Base-by-base conservation (phyloP, 2,797 vertebrate species). In the Tangara arthus region DNA sequence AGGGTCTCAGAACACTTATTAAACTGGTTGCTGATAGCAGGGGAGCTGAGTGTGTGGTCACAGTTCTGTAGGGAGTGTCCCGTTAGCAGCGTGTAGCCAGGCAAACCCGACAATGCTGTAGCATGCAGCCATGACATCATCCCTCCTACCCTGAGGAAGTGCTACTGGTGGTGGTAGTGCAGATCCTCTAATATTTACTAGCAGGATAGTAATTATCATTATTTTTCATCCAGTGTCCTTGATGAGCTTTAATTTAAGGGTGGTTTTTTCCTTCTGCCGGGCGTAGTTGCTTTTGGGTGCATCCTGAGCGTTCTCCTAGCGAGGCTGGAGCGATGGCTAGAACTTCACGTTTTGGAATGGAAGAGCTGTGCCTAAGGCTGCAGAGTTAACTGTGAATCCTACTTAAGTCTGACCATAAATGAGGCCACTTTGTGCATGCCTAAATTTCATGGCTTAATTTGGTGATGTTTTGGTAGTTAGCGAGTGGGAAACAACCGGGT, bases 1-100 rank as follows among this genome's bases (percentile, higher is more conserved):
- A 77, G 95, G 82, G 92, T 91, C 94, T 97, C 92, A 81, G 81
- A 96, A 50, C 89, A 71, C 80, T 94, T 96, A 96, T 32, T 96
- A 92, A 93, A 91, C 70, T 95, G 96, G 93, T 94, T 91, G 91
- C 71, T 97, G 97, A 96, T 97, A 88, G 70, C 86, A 52, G 84
- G 90, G 81, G 72, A 93, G 92, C 94, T 80, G 95, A 90, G 60
- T 47, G 87, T 97, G 95, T 35, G 94, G 96, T 95, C 97, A 83
- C 96, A 91, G 95, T 96, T 94, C 32, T 82, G 87, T 91, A 96
- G 96, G 93, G 97, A 95, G 94, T 89, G 94, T 93, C 93, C 93
- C 83, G 68, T 97, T 97, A 97, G 95, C 92, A 94, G 95, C 83
- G 2, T 88, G 63, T 89, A 95, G 95, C 95, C 93, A 88, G 92